Evolutionary conservation across 2,797 vertebrate species (phyloP), one percentile per base, ranked within the genome.

Genomic region (Epinephelus awoara): DNA sequence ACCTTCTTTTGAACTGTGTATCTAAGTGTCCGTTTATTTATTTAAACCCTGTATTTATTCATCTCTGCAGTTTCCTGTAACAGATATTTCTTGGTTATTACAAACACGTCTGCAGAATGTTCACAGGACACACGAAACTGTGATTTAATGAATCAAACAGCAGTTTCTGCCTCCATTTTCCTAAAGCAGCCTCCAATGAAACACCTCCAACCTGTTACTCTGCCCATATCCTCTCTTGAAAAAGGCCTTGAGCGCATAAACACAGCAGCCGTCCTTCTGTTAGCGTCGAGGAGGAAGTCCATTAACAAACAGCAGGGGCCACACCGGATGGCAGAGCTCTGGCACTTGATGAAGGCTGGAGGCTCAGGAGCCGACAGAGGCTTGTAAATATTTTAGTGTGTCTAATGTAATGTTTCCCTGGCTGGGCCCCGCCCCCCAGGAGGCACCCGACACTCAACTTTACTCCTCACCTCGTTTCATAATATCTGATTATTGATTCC

Each of bases 351-450:
- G 67, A 82, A 71, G 77, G 69, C 79, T 64, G 75, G 34, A 75
- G 74, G 71, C 81, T 75, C 62, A n/a, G 82, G 71, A 88, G 77
- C 81, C 73, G 57, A 78, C 71, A 5, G 84, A 76, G 85, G 47
- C 85, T 89, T 67, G 79, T 93, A 88, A 91, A 90, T 93, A 93
- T 91, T 91, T 91, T 51, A 91, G 84, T 75, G 74, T 18, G 81
- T 81, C 80, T 91, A 88, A 90, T 82, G 89, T 82, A 65, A 89
- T 87, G 81, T 90, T 89, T 80, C 77, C 83, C 71, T 62, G 34
- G 34, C 34, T 34, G 34, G 7, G 34, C 7, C 34, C 34, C 34
- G 7, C 34, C 12, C 55, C 38, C 21, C 19, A 21, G 58, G 19
- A 68, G 56, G 38, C 29, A 1, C 69, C 62, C 15, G 12, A 54